Evolutionary conservation across 2,888 invertebrate genomes (phyloP).

Genomic region (Eremobia ochroleuca): DNA sequence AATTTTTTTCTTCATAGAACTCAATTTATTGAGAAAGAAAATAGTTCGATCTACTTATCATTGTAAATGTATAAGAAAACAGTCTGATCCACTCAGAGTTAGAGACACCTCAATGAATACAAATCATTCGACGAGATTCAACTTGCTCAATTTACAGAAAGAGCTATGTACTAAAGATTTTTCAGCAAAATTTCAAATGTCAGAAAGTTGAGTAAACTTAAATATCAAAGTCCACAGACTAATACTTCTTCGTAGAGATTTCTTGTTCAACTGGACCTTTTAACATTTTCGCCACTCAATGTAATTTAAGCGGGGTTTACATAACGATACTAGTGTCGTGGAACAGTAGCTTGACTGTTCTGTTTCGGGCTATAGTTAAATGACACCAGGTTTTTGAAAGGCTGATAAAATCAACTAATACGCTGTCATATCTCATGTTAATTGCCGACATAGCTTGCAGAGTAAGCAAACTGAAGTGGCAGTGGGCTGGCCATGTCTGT

Average conservation of each 20-base stretch:
- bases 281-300: not conserved
- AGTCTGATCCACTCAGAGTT: constrained; percentile 26
- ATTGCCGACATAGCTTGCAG: too few relatives aligned
- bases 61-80: constrained; percentile 24
- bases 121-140: constrained; percentile 19
- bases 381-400: not conserved
- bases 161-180: not conserved
- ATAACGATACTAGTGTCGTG: not conserved
- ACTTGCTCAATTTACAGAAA: constrained; percentile 20
- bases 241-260: not conserved
- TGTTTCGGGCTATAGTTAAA: not conserved
- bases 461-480: too few relatives aligned
- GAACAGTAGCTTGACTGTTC: too few relatives aligned
- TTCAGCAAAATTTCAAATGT: not conserved
- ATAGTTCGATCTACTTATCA: constrained; percentile 15
- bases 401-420: not conserved
- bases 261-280: not conserved
- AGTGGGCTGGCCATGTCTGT: too few relatives aligned
- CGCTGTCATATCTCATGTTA: too few relatives aligned
- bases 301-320: not conserved
- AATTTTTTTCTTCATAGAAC: not conserved
- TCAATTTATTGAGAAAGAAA: constrained; percentile 9
- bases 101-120: constrained; percentile 31
- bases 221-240: not conserved
- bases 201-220: not conserved